Base-by-base conservation (phyloP, 2,888 invertebrate species). In the Drosophila peninsularis region DNA sequence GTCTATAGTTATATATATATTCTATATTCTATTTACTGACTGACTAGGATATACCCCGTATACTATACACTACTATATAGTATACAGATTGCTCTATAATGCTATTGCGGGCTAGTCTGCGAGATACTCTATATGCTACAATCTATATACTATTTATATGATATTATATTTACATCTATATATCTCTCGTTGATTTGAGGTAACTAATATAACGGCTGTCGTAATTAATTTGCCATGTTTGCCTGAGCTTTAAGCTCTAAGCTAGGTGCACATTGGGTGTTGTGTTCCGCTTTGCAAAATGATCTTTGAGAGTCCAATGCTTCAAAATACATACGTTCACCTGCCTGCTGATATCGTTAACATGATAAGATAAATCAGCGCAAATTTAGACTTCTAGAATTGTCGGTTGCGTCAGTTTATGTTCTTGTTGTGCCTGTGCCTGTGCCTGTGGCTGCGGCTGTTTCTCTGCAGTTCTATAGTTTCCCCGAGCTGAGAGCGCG, bases 381-480 rank as follows among this genome's bases (percentile, higher is more conserved):
- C 42, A 44, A 68, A 62, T 53, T 65, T 57, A 13, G 71, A 63
- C 37, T 68, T 62, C 62, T 47, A 47, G 57, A 52, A 53, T 21
- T 21, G 37, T 58, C 42, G 50, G 42, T 45, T 70, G 76, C 75
- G 58, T 78, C 63, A 69, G 75, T 81, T 68, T 60, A 60, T 62
- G 62, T 64, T 52, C 27, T 60, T 75, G 44, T 6, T 49, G 62
- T 19, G n/a, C n/a, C n/a, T 27, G 34, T 6, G n/a, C n/a, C n/a
- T n/a, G n/a, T n/a, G n/a, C n/a, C n/a, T 19, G 11, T 19, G 3
- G 27, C 27, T 57, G 57, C 62, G 44, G 45, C n/a, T 27, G 50
- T 27, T 27, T 21, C 36, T 66, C 74, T 82, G 82, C 84, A 84
- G 84, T 77, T 82, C 53, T 87, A 87, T 82, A 82, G 87, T 87